Evolutionary conservation across 2,888 invertebrate genomes (phyloP).

Genomic region (Ctenicera cuprea): DNA sequence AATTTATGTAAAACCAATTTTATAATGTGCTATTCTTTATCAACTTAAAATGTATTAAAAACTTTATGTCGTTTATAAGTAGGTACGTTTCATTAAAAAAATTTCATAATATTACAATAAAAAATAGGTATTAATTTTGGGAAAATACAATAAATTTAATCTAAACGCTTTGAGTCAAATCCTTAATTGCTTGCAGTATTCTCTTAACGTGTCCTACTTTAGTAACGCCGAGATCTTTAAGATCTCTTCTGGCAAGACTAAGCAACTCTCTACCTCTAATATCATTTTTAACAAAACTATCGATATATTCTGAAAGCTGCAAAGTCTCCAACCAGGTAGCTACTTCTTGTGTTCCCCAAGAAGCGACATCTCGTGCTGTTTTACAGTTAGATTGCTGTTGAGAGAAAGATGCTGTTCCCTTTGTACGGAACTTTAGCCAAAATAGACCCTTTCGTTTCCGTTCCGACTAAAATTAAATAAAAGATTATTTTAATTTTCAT

Average conservation of each 20-base stretch:
- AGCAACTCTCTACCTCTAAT: slow-evolving; percentile 93
- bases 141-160: slow-evolving; percentile 55
- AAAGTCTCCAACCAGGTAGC: slow-evolving; percentile 92
- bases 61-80: neutral
- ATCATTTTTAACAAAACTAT: slow-evolving; percentile 93
- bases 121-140: neutral
- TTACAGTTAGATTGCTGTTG: slow-evolving; percentile 73
- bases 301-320: slow-evolving; percentile 92
- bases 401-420: slow-evolving; percentile 69
- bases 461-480: slow-evolving; percentile 68
- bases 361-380: slow-evolving; percentile 74
- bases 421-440: slow-evolving; percentile 80
- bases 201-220: slow-evolving; percentile 98
- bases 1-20: slow-evolving; percentile 13
- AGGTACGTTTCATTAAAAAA: too few species aligned
- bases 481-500: neutral
- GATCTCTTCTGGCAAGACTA: slow-evolving; percentile 88
- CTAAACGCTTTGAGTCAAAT: slow-evolving; percentile 75
- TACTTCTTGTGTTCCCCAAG: slow-evolving; percentile 93
- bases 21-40: neutral
- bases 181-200: slow-evolving; percentile 94
- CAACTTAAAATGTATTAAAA: too few species aligned
- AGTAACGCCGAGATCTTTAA: slow-evolving; percentile 93
- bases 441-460: slow-evolving; percentile 79
- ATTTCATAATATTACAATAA: neutral